Conservation (phyloP, 2,797 vertebrate genomes). For the Falco biarmicus region DNA sequence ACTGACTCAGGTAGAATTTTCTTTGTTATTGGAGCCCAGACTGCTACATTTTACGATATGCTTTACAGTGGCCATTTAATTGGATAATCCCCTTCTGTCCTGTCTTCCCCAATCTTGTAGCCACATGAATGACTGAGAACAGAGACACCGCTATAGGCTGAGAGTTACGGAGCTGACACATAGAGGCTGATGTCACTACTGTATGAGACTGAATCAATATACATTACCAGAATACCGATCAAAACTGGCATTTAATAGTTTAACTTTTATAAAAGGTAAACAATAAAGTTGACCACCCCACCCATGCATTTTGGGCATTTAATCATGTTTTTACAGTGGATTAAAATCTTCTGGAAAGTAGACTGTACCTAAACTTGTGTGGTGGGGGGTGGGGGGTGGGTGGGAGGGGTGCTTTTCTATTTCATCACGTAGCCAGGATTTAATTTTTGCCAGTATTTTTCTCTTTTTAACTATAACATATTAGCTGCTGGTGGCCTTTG, state of each 20-base stretch:
- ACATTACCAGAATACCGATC: background rate
- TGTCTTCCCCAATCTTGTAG: background rate
- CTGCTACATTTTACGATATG: background rate
- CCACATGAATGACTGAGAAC: fast-evolving
- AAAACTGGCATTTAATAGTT: background rate
- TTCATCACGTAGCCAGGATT: background rate
- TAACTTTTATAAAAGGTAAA: background rate
- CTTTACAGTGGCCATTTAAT: background rate
- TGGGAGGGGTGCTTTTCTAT: background rate
- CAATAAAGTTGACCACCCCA: background rate
- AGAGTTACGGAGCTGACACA: background rate
- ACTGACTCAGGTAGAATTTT: background rate
- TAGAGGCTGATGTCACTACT: background rate
- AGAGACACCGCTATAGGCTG: background rate
- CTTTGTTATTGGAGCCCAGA: background rate
- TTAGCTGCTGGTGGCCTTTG: conserved; percentile 53
- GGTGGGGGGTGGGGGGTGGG: too few species aligned
- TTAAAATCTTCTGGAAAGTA: background rate
- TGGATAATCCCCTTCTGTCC: background rate
- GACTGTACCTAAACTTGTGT: background rate
- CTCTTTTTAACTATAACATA: conserved; percentile 30
- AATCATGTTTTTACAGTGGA: background rate
- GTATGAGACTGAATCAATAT: background rate
- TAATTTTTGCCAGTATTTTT: background rate
- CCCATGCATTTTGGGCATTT: background rate